phyloP scores from a whole-genome alignment of 2,888 invertebrate genomes.

The Monopis laevigella region DNA sequence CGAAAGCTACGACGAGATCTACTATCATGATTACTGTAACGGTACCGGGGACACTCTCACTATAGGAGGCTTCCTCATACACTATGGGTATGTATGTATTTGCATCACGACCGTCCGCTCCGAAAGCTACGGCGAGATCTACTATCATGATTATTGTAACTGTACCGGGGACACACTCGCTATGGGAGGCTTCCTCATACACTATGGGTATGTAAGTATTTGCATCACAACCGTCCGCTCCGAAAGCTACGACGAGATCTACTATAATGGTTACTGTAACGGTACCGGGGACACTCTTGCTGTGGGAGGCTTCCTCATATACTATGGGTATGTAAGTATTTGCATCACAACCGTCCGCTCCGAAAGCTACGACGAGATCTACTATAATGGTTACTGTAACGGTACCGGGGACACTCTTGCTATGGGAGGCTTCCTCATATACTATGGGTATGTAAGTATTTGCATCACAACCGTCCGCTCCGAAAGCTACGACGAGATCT shows the following conservation, averaged over 20 bases:
- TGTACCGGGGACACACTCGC: no score
- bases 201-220: no score
- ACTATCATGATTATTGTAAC: no score
- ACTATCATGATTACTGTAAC: no score
- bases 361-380: constrained; percentile 48
- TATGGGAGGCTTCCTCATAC: no score
- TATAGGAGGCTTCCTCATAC: no score
- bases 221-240: constrained; percentile 59
- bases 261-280: constrained; percentile 45
- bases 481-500: constrained; percentile 48
- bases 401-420: constrained; percentile 59
- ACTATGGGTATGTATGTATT: no score
- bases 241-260: constrained; percentile 48
- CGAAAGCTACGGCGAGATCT: no score
- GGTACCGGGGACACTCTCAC: no score
- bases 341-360: constrained; percentile 59
- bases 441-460: constrained; percentile 58
- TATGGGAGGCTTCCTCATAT: constrained; percentile 61
- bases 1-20: no score
- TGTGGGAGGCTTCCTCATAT: constrained; percentile 61
- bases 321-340: constrained; percentile 58
- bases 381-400: constrained; percentile 45
- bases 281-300: constrained; percentile 59
- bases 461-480: constrained; percentile 59
- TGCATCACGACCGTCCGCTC: no score